Evolutionary conservation across 2,888 invertebrate species (phyloP), one percentile per base, ranked within the genome.

Genomic region (Linhomoeus sp.): DNA sequence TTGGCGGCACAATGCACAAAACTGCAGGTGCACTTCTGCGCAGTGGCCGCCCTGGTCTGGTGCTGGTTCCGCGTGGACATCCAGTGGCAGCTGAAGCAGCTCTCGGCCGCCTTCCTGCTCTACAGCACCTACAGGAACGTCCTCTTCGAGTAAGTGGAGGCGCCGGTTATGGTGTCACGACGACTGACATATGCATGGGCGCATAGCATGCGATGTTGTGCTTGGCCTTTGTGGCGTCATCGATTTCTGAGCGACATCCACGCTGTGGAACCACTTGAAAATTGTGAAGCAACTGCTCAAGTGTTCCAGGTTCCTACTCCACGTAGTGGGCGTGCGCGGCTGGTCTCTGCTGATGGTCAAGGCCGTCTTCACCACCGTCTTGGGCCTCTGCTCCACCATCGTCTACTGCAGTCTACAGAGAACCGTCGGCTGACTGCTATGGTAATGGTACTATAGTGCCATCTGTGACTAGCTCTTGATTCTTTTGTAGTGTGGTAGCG

Each of bases 21-120:
- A 36, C 61, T 64, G 19, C 59, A 79, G 79, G 72, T 78, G n/a
- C 83, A 86, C 63, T 81, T 84, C 62, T 78, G 84, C 45, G 76
- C 80, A 41, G 78, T 80, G 1, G 82, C 86, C 9, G 80, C 87
- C 37, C 72, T 90, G 45, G 81, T 92, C 46, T 92, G 90, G 90
- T 70, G 90, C 45, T 82, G 81, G 75, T 78, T 83, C 17, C 75
- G 90, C 48, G 79, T 80, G 61, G 88, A 88, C n/a, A n/a, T n/a
- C n/a, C n/a, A n/a, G n/a, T n/a, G n/a, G n/a, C n/a, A n/a, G n/a
- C n/a, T n/a, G n/a, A n/a, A n/a, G n/a, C n/a, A n/a, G n/a, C n/a
- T n/a, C n/a, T n/a, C n/a, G n/a, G n/a, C n/a, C n/a, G n/a, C n/a
- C n/a, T n/a, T n/a, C n/a, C n/a, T n/a, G n/a, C n/a, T n/a, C n/a